Base-by-base conservation (phyloP, 2,888 invertebrate genomes). In the Oscheius sp. region DNA sequence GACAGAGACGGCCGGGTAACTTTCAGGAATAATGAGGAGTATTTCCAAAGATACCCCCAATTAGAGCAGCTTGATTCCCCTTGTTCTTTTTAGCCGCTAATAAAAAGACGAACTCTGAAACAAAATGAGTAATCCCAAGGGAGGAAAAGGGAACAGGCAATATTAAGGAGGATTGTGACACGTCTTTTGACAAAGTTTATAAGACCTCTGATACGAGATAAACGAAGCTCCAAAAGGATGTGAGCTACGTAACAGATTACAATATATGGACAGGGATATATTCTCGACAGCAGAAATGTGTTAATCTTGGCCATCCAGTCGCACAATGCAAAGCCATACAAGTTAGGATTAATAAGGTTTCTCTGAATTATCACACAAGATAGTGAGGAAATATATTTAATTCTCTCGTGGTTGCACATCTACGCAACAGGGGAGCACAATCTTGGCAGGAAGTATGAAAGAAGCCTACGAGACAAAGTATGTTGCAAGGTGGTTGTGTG, bases 401-500 rank as follows among this genome's bases (percentile, higher is more conserved):
- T 9, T 35, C 21, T 21, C 61, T n/a, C 41, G 12, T 43, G 35
- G 7, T 61, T 61, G 49, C n/a, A 7, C 49, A 7, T 5, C 49
- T 49, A 49, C 21, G n/a, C 2, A 58, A 13, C 16, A 23, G 23
- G 56, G 5, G n/a, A 9, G 35, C 12, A 58, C 35, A 29, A 29
- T 25, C 27, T 29, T 13, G 12, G 25, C 2, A 18, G 63, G 63
- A 63, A 63, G 63, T 63, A 25, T 16, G 18, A 18, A 9, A 23
- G 13, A 27, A 27, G 23, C 41, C 58, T 21, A 21, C 16, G 45
- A 21, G 23, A 63, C 63, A 63, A 69, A 69, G 56, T 55, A 43
- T 69, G 69, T 69, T 69, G 69, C 69, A 18, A 29, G 23, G 27
- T 25, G 45, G 49, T n/a, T 66, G 21, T 66, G 69, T 69, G 56